Percentiles rank a stretch among this genome's conserved stretches.
phyloP scores from a whole-genome alignment of 2,888 invertebrate species.

The Galerucella pusilla region DNA sequence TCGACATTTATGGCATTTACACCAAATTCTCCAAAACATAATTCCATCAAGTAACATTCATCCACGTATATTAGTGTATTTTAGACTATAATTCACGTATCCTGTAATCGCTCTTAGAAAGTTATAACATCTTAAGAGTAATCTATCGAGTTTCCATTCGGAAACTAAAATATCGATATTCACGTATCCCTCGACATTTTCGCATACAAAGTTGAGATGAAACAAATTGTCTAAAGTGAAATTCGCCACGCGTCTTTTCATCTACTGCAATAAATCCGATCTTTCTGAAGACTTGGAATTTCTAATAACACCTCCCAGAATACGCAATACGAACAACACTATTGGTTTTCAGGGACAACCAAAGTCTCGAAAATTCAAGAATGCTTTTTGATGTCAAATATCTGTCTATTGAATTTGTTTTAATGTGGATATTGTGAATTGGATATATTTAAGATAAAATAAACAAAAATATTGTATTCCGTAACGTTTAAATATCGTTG shows the following conservation, averaged over 20 bases:
- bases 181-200: background rate
- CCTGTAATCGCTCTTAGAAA: too few relatives aligned
- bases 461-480: background rate
- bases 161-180: background rate
- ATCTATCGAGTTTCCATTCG: background rate
- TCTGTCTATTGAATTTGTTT: background rate
- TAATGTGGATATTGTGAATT: background rate
- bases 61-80: too few relatives aligned
- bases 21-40: too few relatives aligned
- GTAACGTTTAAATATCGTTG: too few relatives aligned
- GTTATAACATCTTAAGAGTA: too few relatives aligned
- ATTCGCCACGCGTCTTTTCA: conserved; percentile 2
- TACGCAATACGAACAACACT: conserved; percentile 14
- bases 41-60: too few relatives aligned
- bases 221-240: conserved; percentile 15
- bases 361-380: background rate
- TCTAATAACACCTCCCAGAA: conserved; percentile 13
- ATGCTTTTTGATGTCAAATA: background rate
- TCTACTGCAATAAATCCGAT: conserved; percentile 16
- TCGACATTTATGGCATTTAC: too few relatives aligned
- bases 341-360: conserved; percentile 8
- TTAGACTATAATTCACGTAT: too few relatives aligned
- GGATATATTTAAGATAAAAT: background rate
- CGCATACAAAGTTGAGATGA: conserved; percentile 9
- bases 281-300: conserved; percentile 14